Percentiles rank a stretch among this genome's conserved stretches.
Conservation (phyloP, 2,888 invertebrate genomes). For the Acleris laterana region DNA sequence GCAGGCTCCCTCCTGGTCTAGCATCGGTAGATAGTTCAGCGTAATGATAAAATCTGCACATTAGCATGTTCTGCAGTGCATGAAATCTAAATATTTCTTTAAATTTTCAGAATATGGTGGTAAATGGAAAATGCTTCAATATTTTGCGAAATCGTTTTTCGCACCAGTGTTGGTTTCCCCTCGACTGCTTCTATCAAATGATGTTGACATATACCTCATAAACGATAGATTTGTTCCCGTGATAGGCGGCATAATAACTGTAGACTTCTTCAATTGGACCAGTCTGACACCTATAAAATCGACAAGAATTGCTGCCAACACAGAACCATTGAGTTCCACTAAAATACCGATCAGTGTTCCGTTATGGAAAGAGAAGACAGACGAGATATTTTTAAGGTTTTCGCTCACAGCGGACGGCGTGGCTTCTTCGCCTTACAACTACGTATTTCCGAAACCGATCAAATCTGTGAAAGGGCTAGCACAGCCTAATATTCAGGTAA, state of each 20-base stretch:
- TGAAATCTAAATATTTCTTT: background rate
- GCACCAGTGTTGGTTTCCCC: constrained; percentile 89
- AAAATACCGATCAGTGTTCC: constrained; percentile 57
- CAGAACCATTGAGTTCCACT: constrained; percentile 55
- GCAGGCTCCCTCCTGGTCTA: constrained; percentile 98
- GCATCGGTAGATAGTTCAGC: constrained; percentile 85
- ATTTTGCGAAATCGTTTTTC: constrained; percentile 94
- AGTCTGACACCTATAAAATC: constrained; percentile 68
- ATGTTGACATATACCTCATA: constrained; percentile 85
- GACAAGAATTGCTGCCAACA: constrained; percentile 52
- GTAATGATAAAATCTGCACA: constrained; percentile 19
- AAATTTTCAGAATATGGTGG: constrained; percentile 87
- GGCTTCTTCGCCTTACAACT: constrained; percentile 85
- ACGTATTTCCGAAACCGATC: constrained; percentile 86
- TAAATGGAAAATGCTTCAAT: constrained; percentile 95
- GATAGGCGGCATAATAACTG: constrained; percentile 72
- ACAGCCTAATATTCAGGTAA: constrained; percentile 84
- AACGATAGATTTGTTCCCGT: constrained; percentile 85
- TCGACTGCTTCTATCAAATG: constrained; percentile 74
- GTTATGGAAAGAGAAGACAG: constrained; percentile 54
- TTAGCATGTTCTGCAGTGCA: background rate
- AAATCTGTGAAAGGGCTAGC: constrained; percentile 80
- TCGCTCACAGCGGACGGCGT: constrained; percentile 77
- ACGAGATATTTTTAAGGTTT: constrained; percentile 72
- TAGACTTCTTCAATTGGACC: constrained; percentile 86